A percentile compares a stretch with the other conserved stretches of the same genome.
Evolutionary conservation across 1,140 invertebrate genomes (phyloP).

Genomic region (Ceratina australensis): DNA sequence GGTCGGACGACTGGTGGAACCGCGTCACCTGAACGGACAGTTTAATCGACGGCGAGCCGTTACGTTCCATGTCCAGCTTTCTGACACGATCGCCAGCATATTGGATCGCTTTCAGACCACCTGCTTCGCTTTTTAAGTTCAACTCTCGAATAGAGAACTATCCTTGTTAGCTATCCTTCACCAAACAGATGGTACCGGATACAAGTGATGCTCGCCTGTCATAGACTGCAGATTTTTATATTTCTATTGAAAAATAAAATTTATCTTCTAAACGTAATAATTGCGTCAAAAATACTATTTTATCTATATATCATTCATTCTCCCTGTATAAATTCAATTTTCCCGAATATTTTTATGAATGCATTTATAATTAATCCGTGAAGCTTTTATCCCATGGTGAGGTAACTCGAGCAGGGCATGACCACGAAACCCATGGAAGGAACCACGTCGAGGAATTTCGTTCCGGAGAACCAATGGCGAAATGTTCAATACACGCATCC

Average conservation of each 20-base stretch:
- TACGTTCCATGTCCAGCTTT: slow-evolving; percentile 19
- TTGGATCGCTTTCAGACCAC: slow-evolving; percentile 46
- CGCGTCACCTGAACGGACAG: slow-evolving; percentile 30
- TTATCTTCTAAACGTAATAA: no score
- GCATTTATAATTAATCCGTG: slow-evolving; percentile 71
- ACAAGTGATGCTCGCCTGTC: slow-evolving; percentile 39
- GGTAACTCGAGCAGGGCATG: slow-evolving; percentile 74
- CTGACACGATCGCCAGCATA: slow-evolving; percentile 30
- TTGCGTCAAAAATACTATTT: no score
- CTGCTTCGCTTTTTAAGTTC: slow-evolving; percentile 46
- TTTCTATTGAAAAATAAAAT: no score
- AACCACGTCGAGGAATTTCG: neutral
- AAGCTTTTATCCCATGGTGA: slow-evolving; percentile 67
- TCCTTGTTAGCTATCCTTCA: slow-evolving; percentile 4
- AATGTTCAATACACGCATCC: slow-evolving; percentile 77
- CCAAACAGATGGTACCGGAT: slow-evolving; percentile 10
- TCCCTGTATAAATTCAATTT: no score
- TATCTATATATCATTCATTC: no score
- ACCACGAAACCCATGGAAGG: slow-evolving; percentile 58
- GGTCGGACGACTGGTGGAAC: slow-evolving; percentile 34
- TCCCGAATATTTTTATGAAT: neutral
- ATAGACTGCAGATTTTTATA: slow-evolving; percentile 3
- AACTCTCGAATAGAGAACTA: slow-evolving; percentile 49
- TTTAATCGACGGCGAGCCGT: slow-evolving; percentile 53
- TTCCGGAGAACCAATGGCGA: slow-evolving; percentile 55